Evolutionary conservation across 2,113 vertebrate genomes (phyloP).

Genomic region (Chlorodrepanis virens): DNA sequence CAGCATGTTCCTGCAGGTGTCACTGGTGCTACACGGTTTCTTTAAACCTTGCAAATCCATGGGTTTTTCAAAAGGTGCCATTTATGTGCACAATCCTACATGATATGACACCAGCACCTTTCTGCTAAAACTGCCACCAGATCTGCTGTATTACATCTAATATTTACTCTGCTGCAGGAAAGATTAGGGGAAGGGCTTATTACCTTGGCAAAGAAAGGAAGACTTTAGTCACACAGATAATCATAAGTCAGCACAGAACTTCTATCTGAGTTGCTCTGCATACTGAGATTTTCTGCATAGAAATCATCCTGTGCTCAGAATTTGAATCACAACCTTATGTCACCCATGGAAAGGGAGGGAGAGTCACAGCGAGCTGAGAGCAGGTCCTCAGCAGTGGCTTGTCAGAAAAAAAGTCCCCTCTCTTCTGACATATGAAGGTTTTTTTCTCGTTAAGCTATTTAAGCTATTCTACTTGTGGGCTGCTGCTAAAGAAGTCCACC

Average conservation of each 20-base stretch:
- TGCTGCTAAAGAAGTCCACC: neutral
- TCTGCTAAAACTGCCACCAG: neutral
- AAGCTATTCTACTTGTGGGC: neutral
- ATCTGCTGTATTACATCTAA: neutral
- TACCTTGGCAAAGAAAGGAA: neutral
- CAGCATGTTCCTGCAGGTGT: slow-evolving; percentile 63
- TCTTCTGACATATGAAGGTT: neutral
- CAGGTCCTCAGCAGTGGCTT: neutral
- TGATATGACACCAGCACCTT: neutral
- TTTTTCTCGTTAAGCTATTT: neutral
- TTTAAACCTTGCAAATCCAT: neutral
- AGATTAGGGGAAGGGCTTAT: neutral
- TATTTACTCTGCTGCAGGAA: slow-evolving; percentile 17
- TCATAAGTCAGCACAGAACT: neutral
- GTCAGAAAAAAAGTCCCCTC: neutral
- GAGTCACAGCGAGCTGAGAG: neutral
- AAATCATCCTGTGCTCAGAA: neutral
- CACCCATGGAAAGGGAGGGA: neutral
- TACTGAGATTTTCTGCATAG: neutral
- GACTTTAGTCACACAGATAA: neutral
- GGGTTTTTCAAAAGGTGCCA: neutral
- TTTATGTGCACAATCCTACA: neutral
- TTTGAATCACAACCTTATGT: neutral
- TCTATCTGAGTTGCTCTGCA: neutral
- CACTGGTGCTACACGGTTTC: slow-evolving; percentile 45